Percentiles rank a stretch among this genome's conserved stretches.
Conservation (phyloP, 2,113 vertebrate species). For the Caranx ignobilis region DNA sequence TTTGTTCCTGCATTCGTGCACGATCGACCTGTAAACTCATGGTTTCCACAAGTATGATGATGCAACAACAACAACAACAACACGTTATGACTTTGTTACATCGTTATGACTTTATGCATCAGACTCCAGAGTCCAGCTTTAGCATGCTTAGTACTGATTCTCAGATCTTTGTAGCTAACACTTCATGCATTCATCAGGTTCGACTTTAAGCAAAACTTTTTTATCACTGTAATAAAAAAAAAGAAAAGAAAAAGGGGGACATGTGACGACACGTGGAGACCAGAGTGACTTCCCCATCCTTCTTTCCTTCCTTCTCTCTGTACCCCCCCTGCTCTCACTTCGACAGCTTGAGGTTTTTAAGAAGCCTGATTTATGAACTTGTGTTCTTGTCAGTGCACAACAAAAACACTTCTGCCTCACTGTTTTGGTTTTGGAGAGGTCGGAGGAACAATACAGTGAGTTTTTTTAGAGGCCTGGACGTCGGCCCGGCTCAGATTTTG, state of each 20-base stretch:
- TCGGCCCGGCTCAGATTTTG: not conserved
- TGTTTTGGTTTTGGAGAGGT: conserved; percentile 18
- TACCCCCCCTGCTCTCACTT: conserved; percentile 6
- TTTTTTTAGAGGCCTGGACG: not conserved
- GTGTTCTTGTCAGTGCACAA: conserved; percentile 40
- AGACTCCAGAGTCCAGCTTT: conserved; percentile 36
- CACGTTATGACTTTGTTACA: too few species aligned
- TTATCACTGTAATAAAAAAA: conserved; percentile 42
- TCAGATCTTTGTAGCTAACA: conserved; percentile 35
- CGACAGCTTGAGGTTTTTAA: conserved; percentile 35
- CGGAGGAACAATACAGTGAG: conserved; percentile 19
- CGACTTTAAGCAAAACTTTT: conserved; percentile 23
- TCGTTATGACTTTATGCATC: conserved; percentile 26
- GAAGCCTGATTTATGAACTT: conserved; percentile 58
- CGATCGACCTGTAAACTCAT: conserved; percentile 33
- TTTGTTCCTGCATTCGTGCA: conserved; percentile 4
- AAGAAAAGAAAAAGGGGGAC: conserved; percentile 37
- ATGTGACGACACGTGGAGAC: conserved; percentile 64
- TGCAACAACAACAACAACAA: conserved; percentile 37
- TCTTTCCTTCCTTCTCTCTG: conserved; percentile 18
- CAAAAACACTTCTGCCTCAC: conserved; percentile 11
- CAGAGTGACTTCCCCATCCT: conserved; percentile 21
- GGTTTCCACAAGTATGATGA: conserved; percentile 32
- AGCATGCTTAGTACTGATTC: conserved; percentile 50
- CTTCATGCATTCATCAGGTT: conserved; percentile 40